Base-by-base conservation (phyloP, 2,888 invertebrate genomes). In the Magallana nippona region DNA sequence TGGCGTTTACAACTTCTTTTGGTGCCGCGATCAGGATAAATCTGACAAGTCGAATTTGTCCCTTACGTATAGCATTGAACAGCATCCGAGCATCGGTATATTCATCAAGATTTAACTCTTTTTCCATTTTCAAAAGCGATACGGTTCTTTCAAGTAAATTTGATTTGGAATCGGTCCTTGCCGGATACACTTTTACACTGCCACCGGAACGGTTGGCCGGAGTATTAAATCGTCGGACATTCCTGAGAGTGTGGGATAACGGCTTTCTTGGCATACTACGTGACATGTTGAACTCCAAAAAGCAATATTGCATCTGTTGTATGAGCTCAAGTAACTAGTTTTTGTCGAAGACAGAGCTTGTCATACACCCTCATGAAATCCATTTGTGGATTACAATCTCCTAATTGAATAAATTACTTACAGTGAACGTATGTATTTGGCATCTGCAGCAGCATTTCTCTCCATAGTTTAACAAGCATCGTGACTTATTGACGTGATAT, bases 21-120 rank as follows among this genome's bases (percentile, higher is more conserved):
- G 90, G 90, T 22, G 90, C 90, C 10, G 93, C 93, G 56, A 92
- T 92, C 79, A 93, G 88, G 79, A 93, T 92, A 83, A 93, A 93
- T 79, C 91, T 90, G 79, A 91, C 90, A 79, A 92, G 87, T 83
- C 92, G 92, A 11, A 85, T 85, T 86, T 93, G 92, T 11, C 92
- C 92, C 81, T 89, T 90, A 78, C 90, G 90, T 63, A 93, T 89
- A 17, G 93, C 92, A 86, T 92, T 92, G 82, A 90, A 90, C 77
- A 93, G 86, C 19, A 92, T 89, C 10, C 91, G 88, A 10, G 91
- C 91, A 83, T 90, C 90, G n/a, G 88, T 88, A 22, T 83, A 58
- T 55, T 58, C 79, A 56, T 83, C 83, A 55, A 83, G 56, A 60
- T 71, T 32, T 5, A 27, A 44, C 15, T 81, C 81, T 10, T 56